phyloP scores from a whole-genome alignment of 2,113 vertebrate genomes.

The Tupaia chinensis region DNA sequence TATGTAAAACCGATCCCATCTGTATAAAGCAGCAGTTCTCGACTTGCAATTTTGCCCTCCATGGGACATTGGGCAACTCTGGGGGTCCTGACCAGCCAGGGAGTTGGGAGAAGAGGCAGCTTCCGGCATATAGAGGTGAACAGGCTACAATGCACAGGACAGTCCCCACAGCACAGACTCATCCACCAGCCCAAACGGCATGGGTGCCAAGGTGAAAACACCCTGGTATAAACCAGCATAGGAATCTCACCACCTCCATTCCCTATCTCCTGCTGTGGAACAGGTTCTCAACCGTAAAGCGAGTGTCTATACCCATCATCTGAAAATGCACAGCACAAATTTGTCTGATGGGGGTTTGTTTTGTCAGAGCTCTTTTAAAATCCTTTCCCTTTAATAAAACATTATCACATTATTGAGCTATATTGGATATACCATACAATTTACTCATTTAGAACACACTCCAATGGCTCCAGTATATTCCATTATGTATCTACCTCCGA shows the following conservation, averaged over 20 bases:
- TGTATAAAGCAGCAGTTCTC: not conserved
- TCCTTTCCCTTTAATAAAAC: not conserved
- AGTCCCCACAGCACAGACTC: too few species aligned
- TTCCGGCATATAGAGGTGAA: not conserved
- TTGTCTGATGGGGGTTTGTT: not conserved
- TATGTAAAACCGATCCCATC: rapidly evolving
- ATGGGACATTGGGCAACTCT: not conserved
- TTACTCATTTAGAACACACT: not conserved
- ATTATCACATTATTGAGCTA: too few species aligned
- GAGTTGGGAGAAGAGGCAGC: rapidly evolving
- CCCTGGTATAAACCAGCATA: rapidly evolving
- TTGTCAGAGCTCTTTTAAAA: not conserved
- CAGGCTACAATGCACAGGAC: rapidly evolving
- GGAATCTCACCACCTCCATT: not conserved
- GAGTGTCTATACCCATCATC: not conserved
- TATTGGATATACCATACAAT: not conserved
- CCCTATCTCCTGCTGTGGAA: rapidly evolving
- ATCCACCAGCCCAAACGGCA: not conserved
- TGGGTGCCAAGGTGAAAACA: rapidly evolving
- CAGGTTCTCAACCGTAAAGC: rapidly evolving
- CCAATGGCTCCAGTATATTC: not conserved
- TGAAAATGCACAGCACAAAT: not conserved
- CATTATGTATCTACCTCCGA: not conserved
- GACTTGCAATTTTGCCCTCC: rapidly evolving
- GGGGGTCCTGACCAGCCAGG: rapidly evolving